phyloP scores from a whole-genome alignment of 2,797 vertebrate species.

The Poliocrania exsul region DNA sequence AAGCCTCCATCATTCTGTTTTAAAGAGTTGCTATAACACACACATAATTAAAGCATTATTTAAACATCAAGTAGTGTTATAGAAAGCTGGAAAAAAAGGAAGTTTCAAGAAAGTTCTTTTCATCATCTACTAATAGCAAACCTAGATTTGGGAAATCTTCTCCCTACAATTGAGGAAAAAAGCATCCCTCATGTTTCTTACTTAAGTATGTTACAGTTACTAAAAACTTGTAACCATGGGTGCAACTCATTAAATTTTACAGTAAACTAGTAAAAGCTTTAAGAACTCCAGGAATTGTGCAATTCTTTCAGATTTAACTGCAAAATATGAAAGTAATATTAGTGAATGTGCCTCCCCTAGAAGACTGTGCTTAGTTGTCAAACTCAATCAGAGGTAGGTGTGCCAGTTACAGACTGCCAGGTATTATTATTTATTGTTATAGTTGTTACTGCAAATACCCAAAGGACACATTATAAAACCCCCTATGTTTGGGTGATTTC shows the following conservation, averaged over 20 bases:
- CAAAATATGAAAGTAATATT: neutral
- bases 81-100: neutral
- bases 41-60: constrained; percentile 22
- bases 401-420: neutral
- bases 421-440: neutral
- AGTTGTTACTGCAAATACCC: neutral
- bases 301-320: neutral
- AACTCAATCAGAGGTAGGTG: neutral
- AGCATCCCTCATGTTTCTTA: neutral
- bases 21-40: constrained; percentile 22
- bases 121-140: neutral
- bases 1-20: constrained; percentile 35
- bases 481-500: neutral
- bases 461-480: neutral
- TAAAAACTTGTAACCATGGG: neutral
- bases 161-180: neutral
- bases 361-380: neutral
- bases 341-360: neutral
- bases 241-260: neutral
- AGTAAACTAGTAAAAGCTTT: neutral
- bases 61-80: neutral
- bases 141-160: neutral
- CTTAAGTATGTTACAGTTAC: neutral
- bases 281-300: neutral
- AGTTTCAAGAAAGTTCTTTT: neutral